A percentile compares a stretch with the other conserved stretches of the same genome.
These are phyloP conservation scores for Phylloscopus collybita DNA, from an alignment of 2,797 vertebrate genomes.

Conservation along the genomic window DNA sequence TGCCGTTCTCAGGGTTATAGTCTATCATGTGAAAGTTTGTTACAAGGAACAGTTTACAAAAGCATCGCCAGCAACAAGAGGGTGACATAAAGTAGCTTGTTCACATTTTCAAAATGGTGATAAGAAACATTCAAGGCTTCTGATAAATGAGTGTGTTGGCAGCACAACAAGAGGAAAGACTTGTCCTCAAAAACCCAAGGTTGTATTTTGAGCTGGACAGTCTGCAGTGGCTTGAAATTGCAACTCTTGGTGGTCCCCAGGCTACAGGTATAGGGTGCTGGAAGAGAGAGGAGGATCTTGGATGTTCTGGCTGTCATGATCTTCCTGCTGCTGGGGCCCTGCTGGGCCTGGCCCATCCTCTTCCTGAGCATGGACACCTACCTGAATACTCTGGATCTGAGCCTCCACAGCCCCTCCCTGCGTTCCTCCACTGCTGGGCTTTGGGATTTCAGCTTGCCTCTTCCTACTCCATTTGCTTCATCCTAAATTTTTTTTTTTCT, in stretches of 20 bases:
- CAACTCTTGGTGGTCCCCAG: neutral
- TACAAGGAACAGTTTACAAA: neutral
- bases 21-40: neutral
- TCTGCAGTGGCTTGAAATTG: neutral
- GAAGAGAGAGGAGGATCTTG: neutral
- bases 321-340: neutral
- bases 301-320: neutral
- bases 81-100: neutral
- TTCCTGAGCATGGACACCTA: neutral
- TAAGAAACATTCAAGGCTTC: neutral
- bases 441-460: neutral
- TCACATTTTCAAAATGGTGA: neutral
- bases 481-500: fast-evolving
- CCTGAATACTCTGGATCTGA: no score
- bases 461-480: neutral
- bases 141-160: neutral
- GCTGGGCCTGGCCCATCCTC: no score
- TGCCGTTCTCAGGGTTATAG: neutral
- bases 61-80: neutral
- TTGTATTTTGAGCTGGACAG: fast-evolving
- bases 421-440: neutral
- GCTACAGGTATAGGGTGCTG: neutral
- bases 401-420: neutral
- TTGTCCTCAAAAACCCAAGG: neutral
- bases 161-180: neutral